Conservation (phyloP, 2,113 vertebrate species). For the Ptilonorhynchus violaceus region DNA sequence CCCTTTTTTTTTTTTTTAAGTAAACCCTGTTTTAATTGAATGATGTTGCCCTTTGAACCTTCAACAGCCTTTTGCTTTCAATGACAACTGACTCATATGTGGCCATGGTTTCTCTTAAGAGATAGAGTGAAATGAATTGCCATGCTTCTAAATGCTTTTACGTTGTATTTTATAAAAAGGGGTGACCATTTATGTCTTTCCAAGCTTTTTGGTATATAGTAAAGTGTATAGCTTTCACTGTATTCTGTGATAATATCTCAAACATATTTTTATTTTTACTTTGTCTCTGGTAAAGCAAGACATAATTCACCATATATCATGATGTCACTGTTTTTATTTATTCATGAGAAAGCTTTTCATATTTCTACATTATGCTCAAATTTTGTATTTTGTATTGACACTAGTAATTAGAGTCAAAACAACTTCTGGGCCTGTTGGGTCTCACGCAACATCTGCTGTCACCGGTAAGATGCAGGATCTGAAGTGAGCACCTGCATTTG, state of each 20-base stretch:
- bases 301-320: neutral
- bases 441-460: neutral
- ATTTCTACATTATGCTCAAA: neutral
- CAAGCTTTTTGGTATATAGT: neutral
- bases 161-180: neutral
- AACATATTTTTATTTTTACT: neutral
- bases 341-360: neutral
- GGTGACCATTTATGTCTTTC: neutral
- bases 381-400: neutral
- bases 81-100: neutral
- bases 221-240: neutral
- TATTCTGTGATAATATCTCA: neutral
- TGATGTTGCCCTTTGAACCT: neutral
- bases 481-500: neutral
- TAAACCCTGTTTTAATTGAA: neutral
- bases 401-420: neutral
- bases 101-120: neutral
- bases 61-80: neutral
- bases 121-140: neutral
- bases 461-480: rapidly evolving
- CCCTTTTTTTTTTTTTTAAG: neutral
- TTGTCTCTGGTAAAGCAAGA: neutral
- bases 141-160: neutral
- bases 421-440: neutral
- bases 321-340: neutral